Percentiles rank a stretch among this genome's conserved stretches.
Evolutionary conservation across 2,888 invertebrate species (phyloP).

Genomic region (Tromatobia lineatoria): DNA sequence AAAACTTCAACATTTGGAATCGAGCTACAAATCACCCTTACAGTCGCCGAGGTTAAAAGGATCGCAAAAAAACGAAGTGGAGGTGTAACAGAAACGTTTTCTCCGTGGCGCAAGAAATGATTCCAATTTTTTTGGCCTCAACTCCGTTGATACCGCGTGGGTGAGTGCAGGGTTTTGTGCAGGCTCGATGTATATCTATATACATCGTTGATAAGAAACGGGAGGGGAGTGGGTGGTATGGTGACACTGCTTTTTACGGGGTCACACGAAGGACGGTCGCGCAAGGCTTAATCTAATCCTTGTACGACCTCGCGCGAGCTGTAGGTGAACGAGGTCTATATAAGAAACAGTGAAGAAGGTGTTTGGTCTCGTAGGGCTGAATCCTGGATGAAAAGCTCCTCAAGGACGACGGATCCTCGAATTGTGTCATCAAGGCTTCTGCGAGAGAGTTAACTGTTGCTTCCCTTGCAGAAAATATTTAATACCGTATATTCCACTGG

Average conservation of each 20-base stretch:
- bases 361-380: not conserved
- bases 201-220: constrained; percentile 24
- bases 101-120: constrained; percentile 4
- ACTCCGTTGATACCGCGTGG: not conserved
- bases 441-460: constrained; percentile 8
- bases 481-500: not conserved
- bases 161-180: constrained; percentile 4
- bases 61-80: not conserved
- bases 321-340: not conserved
- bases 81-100: constrained; percentile 19
- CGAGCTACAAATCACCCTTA: constrained; percentile 19
- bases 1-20: not conserved
- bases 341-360: constrained; percentile 37
- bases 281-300: constrained; percentile 74
- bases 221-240: constrained; percentile 22
- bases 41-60: constrained; percentile 15
- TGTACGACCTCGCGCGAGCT: constrained; percentile 48
- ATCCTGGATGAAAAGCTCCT: not conserved
- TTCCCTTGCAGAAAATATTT: not conserved
- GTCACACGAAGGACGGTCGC: constrained; percentile 72
- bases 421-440: not conserved
- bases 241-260: constrained; percentile 64
- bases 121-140: constrained; percentile 36
- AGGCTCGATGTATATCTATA: constrained; percentile 10
- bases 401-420: not conserved